Evolutionary conservation across 2,888 invertebrate genomes (phyloP), one percentile per base, ranked within the genome.

Genomic region (Mesodorylaimus sp.): DNA sequence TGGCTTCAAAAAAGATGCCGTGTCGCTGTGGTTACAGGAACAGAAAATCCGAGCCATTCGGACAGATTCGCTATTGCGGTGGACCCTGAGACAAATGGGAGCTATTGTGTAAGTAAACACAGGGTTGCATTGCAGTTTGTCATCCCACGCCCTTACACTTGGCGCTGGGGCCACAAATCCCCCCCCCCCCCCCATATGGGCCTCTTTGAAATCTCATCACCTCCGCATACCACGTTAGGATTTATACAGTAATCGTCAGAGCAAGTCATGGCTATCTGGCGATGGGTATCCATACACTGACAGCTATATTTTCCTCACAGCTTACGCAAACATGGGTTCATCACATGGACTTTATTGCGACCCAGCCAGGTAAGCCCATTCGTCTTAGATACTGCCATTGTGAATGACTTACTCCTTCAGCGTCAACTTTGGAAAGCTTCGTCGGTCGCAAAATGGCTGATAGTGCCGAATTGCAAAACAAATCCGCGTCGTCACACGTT

Each of bases 321-420:
- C 65, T 68, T 47, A 68, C 68, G 10, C 68, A 68, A 54, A 66
- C 65, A 53, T 68, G 68, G 68, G 56, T 67, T 25, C 68, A 68
- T 56, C 52, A 65, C 28, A 50, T 65, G 43, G 54, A 63, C 16
- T 41, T 60, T 13, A 64, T 67, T 45, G 49, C 50, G 24, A 54
- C 44, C 19, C 59, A 62, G 45, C 64, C 61, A 59, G 59, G 63
- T 63, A 46, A 52, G 54, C 39, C 3, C 10, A 39, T n/a, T n/a
- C n/a, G n/a, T n/a, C n/a, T n/a, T n/a, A n/a, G n/a, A n/a, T n/a
- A n/a, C n/a, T n/a, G n/a, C n/a, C n/a, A n/a, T n/a, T n/a, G n/a
- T n/a, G n/a, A n/a, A n/a, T n/a, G n/a, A n/a, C n/a, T n/a, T n/a
- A 10, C 46, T 27, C n/a, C 56, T 58, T 39, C 54, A 66, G 66